A percentile compares a stretch with the other conserved stretches of the same genome.
These are phyloP conservation scores for Oxyruncus cristatus DNA, from an alignment of 2,113 vertebrate species.

Conservation along the genomic window DNA sequence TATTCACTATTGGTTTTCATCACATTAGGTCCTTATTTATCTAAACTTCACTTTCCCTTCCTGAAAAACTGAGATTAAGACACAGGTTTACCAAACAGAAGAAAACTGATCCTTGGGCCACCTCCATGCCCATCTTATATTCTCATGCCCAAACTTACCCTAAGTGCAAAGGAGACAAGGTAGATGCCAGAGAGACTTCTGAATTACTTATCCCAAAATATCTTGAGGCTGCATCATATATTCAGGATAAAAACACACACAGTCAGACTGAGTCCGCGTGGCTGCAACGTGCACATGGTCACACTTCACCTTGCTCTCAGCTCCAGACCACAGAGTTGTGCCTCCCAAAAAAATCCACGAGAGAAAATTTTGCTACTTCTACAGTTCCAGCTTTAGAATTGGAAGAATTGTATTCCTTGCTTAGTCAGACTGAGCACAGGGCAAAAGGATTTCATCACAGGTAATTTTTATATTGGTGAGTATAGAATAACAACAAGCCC, in stretches of 20 bases:
- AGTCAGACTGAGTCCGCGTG: accelerated
- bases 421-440: not conserved
- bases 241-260: not conserved
- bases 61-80: not conserved
- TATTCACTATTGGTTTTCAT: not conserved
- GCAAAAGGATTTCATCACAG: not conserved
- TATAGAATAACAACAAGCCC: not conserved
- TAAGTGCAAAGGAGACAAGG: not conserved
- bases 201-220: not conserved
- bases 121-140: not conserved
- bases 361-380: not conserved
- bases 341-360: not conserved
- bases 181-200: not conserved
- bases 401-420: not conserved
- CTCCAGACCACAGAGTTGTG: not conserved
- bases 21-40: not conserved
- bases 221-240: not conserved
- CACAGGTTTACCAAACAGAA: not conserved
- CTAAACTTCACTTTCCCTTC: not conserved
- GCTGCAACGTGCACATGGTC: accelerated
- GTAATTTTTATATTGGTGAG: not conserved
- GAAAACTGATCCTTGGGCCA: not conserved
- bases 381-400: not conserved
- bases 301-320: not conserved
- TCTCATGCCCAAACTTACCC: not conserved